Conservation (phyloP, 2,113 vertebrate genomes). For the Saccopteryx bilineata region DNA sequence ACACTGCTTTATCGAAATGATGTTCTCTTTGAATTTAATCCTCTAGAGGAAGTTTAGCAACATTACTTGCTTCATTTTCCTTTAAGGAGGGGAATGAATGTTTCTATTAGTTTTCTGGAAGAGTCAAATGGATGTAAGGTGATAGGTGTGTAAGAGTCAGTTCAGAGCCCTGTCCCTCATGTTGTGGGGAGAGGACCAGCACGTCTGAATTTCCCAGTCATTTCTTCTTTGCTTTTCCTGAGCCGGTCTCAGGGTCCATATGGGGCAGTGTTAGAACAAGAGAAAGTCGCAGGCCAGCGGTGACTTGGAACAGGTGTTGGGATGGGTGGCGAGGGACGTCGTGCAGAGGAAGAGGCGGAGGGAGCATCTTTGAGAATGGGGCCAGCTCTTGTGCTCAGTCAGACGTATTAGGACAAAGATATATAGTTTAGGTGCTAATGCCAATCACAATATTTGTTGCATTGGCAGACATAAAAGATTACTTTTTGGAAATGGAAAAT, state of each 20-base stretch:
- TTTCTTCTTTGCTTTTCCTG: background rate
- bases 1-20: background rate
- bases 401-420: background rate
- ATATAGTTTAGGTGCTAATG: background rate
- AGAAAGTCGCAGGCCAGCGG: background rate
- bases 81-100: background rate
- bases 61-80: background rate
- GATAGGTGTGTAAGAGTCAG: accelerated
- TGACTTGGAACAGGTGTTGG: background rate
- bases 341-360: too few relatives aligned
- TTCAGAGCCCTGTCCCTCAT: too few relatives aligned
- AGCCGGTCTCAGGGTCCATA: accelerated
- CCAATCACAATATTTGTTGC: background rate
- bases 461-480: background rate
- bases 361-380: accelerated
- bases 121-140: background rate
- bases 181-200: background rate
- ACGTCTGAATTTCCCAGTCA: background rate
- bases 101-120: background rate
- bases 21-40: background rate
- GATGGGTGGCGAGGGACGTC: accelerated
- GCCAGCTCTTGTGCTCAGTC: background rate
- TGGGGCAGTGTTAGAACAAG: background rate
- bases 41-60: background rate
- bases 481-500: constrained; percentile 39